Evolutionary conservation across 1,140 invertebrate genomes (phyloP), one percentile per base, ranked within the genome.

Genomic region (Acromyrmex echinatior): DNA sequence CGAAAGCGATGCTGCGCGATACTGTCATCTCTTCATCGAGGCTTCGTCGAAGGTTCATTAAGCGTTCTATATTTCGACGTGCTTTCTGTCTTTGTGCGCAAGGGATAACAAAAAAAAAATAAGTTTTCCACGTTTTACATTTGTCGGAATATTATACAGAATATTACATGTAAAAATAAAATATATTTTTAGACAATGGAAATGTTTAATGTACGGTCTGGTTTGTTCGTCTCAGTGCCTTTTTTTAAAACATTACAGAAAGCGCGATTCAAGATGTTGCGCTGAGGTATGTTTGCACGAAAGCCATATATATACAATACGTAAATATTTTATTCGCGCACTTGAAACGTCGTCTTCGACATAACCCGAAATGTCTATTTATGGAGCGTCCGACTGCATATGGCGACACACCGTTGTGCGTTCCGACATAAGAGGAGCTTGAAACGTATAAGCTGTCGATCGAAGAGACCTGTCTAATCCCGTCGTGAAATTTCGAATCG

Each of bases 351-450:
- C 56, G 63, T 70, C 49, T 25, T 58, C 39, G 31, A 76, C 25
- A 56, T 84, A 84, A 84, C 39, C 25, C 70, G 21, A 76, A 84
- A 84, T 84, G 56, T 71, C 56, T 76, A 62, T 84, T 84, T 84
- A 76, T 74, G 45, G 70, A 74, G 70, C 39, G 56, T 71, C 79
- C 66, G 79, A 35, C 65, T 39, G 65, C 65, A 53, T 35, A 84
- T 51, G 39, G 56, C 56, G 25, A 49, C 45, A 63, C 25, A 14
- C 28, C 25, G 25, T n/a, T 70, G 51, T 60, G 12, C 56, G n/a
- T 31, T 35, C 80, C 80, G 25, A 84, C 35, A 76, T 84, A 76
- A 84, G 35, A 51, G 80, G 31, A 35, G 35, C 7, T 56, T 3
- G 74, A 79, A 58, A 58, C 76, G 82, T 18, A 56, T 25, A 49